phyloP scores from a whole-genome alignment of 2,797 vertebrate species.

The Micropoecilia bifurca region DNA sequence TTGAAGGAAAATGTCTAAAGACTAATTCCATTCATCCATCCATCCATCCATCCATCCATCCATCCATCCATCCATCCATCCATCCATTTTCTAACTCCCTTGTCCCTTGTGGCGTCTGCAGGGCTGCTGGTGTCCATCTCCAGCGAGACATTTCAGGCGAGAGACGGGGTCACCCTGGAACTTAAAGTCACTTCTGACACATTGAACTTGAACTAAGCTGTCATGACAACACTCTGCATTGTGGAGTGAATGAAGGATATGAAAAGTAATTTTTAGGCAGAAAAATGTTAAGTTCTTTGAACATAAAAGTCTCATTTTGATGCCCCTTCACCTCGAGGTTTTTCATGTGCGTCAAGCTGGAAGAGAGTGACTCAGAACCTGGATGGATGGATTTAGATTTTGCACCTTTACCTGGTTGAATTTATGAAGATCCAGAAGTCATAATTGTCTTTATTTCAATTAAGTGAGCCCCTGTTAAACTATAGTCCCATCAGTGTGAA shows the following conservation, averaged over 20 bases:
- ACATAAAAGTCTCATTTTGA: background rate
- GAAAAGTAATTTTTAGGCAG: background rate
- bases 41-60: too few species aligned
- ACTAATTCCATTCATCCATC: too few species aligned
- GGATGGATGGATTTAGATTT: constrained; percentile 2
- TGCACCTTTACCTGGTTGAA: background rate
- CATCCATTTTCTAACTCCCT: too few species aligned
- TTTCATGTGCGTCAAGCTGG: background rate
- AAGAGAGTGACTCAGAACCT: background rate
- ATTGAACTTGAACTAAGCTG: background rate
- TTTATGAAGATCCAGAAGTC: background rate
- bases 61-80: too few species aligned
- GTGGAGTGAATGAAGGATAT: background rate
- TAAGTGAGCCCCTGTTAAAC: constrained; percentile 54
- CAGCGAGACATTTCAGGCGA: too few species aligned
- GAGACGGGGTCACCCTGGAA: too few species aligned
- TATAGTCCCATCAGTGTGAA: constrained; percentile 41
- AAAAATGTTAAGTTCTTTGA: background rate
- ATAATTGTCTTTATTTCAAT: constrained; percentile 25
- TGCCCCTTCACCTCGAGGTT: background rate
- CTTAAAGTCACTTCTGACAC: background rate
- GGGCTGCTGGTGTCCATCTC: too few species aligned
- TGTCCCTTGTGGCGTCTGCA: too few species aligned
- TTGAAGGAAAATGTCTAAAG: background rate
- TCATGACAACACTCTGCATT: background rate